phyloP scores from a whole-genome alignment of 2,797 vertebrate genomes.

The Sebastiscus tertius region DNA sequence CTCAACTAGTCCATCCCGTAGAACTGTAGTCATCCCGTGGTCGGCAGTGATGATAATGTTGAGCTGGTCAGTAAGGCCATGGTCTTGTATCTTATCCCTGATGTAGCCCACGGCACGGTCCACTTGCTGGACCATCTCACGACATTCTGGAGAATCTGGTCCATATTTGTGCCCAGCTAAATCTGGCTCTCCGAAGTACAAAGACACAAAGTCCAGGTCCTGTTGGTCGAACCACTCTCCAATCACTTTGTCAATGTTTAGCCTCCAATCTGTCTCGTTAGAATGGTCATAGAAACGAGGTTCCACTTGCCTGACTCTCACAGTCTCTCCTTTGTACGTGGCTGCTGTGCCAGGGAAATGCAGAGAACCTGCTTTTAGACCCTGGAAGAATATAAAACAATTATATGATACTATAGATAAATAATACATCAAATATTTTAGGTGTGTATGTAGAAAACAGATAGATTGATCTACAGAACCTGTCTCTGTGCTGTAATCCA shows the following conservation, averaged over 20 bases:
- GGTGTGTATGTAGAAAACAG: not conserved
- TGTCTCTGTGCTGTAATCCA: conserved; percentile 94
- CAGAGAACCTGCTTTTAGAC: conserved; percentile 87
- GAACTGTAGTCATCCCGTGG: conserved; percentile 87
- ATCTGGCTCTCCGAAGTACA: conserved; percentile 92
- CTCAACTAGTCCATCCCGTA: conserved; percentile 31
- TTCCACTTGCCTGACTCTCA: conserved; percentile 80
- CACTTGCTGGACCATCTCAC: conserved; percentile 84
- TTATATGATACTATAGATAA: too few relatives aligned
- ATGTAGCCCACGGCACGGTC: conserved; percentile 89
- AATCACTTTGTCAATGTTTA: conserved; percentile 84
- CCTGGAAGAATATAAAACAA: conserved; percentile 68
- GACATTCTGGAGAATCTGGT: conserved; percentile 84
- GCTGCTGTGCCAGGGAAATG: conserved; percentile 88
- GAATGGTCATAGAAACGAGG: conserved; percentile 73
- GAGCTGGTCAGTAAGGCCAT: conserved; percentile 72
- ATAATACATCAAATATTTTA: too few relatives aligned
- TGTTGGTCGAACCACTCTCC: conserved; percentile 80
- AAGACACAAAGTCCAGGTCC: conserved; percentile 85
- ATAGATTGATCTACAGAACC: conserved; percentile 30
- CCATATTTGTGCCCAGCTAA: conserved; percentile 84
- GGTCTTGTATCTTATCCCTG: conserved; percentile 63
- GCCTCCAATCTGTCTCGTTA: conserved; percentile 84
- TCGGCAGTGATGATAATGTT: conserved; percentile 89
- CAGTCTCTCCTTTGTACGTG: conserved; percentile 80